Base-by-base conservation (phyloP, 2,888 invertebrate species). In the Ethmia dodecea region DNA sequence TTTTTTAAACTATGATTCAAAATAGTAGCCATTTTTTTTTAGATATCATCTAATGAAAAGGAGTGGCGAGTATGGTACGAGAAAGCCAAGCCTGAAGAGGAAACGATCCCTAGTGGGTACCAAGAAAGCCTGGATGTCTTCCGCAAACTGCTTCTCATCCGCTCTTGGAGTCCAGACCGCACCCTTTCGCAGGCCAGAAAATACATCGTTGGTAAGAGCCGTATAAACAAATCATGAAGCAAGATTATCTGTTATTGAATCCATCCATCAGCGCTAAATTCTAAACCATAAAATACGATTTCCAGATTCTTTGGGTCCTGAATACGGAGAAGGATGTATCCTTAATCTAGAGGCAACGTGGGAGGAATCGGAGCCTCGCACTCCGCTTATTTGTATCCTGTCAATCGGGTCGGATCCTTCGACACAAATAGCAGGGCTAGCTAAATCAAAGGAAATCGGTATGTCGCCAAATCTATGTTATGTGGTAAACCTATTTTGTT, bases 361-460 rank as follows among this genome's bases (percentile, higher is more conserved):
- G 94, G 86, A 88, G 14, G 98, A 98, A 75, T 96, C 97, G 0
- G 95, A 95, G 67, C 92, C 94, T 1, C 88, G 93, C 16, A 92
- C 94, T 0, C 98, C 98, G 0, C 89, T 98, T 13, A 93, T 97
- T 49, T 98, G 98, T 57, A 93, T 98, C 52, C 81, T 98, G 11
- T 97, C 97, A 0, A 97, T 96, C 55, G 98, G 98, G 1, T 97
- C 97, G 0, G 98, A 98, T 86, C 98, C 98, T 1, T 97, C 97
- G n/a, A 93, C 95, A 6, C 96, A 97, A 83, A 96, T 98, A 45
- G 93, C 93, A 25, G 84, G 89, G 6, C 77, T 98, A 30, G 96
- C 98, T 1, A 98, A 97, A 78, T 86, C 91, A 33, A 94, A 94
- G 76, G 92, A 93, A 55, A 93, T 94, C 37, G 88, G 96, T 96